phyloP scores from a whole-genome alignment of 2,113 vertebrate species.

The Rhynchomys soricoides region DNA sequence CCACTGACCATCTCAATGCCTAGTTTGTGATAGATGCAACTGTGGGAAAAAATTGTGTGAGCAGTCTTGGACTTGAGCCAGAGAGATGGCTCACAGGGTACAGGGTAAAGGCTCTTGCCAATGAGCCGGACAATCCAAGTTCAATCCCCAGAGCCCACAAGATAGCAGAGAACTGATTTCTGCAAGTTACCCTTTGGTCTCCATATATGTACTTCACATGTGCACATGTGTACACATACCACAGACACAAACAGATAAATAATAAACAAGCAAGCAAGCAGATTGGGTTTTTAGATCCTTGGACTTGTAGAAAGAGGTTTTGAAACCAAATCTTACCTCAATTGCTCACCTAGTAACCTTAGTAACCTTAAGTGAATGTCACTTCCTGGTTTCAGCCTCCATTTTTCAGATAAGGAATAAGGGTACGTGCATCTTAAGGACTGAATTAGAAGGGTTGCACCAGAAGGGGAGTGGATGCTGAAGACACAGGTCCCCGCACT shows the following conservation, averaged over 20 bases:
- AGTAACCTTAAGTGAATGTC: not conserved
- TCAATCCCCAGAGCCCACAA: no score
- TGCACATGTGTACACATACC: not conserved
- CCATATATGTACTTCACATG: not conserved
- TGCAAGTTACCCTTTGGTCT: not conserved
- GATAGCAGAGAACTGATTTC: not conserved
- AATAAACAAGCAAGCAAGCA: not conserved
- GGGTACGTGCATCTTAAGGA: not conserved
- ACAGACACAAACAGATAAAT: not conserved
- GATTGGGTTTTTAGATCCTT: not conserved
- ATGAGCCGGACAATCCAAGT: not conserved
- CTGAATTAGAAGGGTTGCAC: not conserved
- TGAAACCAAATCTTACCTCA: not conserved
- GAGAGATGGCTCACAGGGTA: not conserved
- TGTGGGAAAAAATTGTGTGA: not conserved
- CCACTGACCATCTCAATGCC: not conserved
- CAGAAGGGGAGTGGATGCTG: not conserved
- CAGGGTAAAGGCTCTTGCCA: not conserved
- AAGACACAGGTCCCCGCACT: not conserved
- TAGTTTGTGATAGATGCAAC: not conserved
- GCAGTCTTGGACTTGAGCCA: not conserved
- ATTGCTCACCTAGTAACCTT: not conserved
- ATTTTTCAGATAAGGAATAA: not conserved
- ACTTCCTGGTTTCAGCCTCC: not conserved
- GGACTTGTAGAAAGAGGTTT: not conserved